Percentiles rank a stretch among this genome's conserved stretches.
These are phyloP conservation scores for Porites cylindrica DNA, from an alignment of 92 coral and sea anemone species.

Conservation along the genomic window DNA sequence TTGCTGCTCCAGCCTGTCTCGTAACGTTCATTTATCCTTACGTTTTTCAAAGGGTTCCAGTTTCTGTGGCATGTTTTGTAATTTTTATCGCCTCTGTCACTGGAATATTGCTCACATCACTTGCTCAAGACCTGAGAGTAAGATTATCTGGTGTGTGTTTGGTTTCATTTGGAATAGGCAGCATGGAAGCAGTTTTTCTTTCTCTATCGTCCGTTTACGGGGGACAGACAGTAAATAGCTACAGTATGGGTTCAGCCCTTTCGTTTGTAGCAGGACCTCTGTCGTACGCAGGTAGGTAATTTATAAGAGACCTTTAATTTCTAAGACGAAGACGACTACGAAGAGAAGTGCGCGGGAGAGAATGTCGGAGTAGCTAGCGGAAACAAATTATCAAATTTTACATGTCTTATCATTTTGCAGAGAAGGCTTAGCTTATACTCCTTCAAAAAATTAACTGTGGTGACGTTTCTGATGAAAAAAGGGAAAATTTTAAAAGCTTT, in stretches of 20 bases:
- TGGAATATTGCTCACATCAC: conserved; percentile 10
- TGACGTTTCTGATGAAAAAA: no score
- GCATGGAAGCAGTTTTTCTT: background rate
- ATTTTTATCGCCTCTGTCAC: background rate
- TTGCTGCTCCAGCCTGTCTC: conserved; percentile 9
- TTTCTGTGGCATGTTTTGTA: conserved; percentile 2
- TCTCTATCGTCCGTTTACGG: conserved; percentile 18
- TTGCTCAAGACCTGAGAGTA: background rate
- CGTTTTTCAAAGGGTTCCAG: conserved; percentile 2
- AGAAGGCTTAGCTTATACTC: no score
- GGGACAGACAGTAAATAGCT: background rate
- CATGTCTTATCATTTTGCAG: no score
- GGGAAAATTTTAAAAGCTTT: no score
- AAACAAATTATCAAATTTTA: no score
- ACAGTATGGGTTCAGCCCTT: background rate
- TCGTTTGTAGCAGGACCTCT: background rate
- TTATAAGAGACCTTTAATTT: no score
- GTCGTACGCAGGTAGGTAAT: background rate
- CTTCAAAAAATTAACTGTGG: no score
- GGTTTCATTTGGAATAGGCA: conserved; percentile 30
- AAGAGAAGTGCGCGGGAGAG: no score
- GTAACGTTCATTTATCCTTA: background rate
- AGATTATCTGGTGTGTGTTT: conserved; percentile 12
- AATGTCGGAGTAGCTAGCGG: no score
- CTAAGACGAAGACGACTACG: no score